These are phyloP conservation scores for Oryzias sinensis DNA, from an alignment of 2,797 vertebrate genomes.

Conservation along the genomic window DNA sequence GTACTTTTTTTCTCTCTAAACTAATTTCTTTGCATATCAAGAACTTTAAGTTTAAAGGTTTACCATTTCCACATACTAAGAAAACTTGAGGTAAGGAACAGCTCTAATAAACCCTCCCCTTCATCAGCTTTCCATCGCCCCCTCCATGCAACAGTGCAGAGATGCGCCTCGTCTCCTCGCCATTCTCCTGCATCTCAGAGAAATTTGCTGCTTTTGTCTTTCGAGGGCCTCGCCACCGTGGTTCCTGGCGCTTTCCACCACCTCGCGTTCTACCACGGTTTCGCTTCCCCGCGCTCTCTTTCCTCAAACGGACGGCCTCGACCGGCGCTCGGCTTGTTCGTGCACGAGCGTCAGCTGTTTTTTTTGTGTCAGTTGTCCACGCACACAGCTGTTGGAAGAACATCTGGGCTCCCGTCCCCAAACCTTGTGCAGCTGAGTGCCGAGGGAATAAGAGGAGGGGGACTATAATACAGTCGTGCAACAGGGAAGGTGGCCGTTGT, in stretches of 20 bases:
- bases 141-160: constrained; percentile 26
- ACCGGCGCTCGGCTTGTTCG: constrained; percentile 40
- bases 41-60: constrained; percentile 82
- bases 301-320: constrained; percentile 36
- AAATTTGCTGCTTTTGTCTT: constrained; percentile 28
- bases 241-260: constrained; percentile 31
- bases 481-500: constrained; percentile 60
- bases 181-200: constrained; percentile 33
- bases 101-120: constrained; percentile 62
- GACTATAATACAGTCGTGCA: constrained; percentile 77
- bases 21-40: constrained; percentile 84
- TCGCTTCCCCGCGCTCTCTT: constrained; percentile 23
- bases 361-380: constrained; percentile 57
- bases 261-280: constrained; percentile 1
- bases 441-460: constrained; percentile 49
- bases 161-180: constrained; percentile 44
- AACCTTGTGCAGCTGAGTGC: constrained; percentile 74
- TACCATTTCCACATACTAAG: constrained; percentile 76
- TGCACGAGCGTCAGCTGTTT: constrained; percentile 55
- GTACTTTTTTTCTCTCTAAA: constrained; percentile 78
- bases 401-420: constrained; percentile 59
- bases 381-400: constrained; percentile 71
- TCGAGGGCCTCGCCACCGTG: constrained; percentile 8
- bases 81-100: constrained; percentile 79
- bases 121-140: constrained; percentile 49